Percentiles rank a stretch among this genome's conserved stretches.
Evolutionary conservation across 1,140 invertebrate genomes (phyloP).

Genomic region (Pseudomyrmex cubaensis): DNA sequence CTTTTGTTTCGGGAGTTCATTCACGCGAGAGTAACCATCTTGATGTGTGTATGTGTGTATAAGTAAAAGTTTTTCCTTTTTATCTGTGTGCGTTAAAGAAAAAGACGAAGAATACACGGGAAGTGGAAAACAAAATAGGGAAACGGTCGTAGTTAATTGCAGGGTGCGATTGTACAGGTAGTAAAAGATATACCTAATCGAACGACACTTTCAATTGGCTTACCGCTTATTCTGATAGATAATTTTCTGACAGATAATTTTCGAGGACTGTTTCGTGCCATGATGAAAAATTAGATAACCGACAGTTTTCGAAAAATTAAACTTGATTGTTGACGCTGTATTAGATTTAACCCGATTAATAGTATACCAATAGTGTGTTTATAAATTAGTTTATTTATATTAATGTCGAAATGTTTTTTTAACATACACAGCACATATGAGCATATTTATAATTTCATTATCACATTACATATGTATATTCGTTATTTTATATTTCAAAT

Average conservation of each 20-base stretch:
- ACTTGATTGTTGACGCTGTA: neutral
- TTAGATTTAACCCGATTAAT: neutral
- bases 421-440: neutral
- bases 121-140: neutral
- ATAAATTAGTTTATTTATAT: neutral
- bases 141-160: conserved; percentile 45
- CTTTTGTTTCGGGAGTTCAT: conserved; percentile 61
- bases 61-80: conserved; percentile 42
- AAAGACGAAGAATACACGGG: neutral
- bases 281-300: conserved; percentile 29
- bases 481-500: conserved; percentile 34
- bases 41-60: neutral
- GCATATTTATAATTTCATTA: neutral
- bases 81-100: neutral
- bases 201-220: conserved; percentile 28
- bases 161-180: conserved; percentile 40
- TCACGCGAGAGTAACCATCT: conserved; percentile 49
- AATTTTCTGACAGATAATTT: neutral
- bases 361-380: neutral
- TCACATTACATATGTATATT: neutral
- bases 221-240: conserved; percentile 5
- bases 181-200: neutral
- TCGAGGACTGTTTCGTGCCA: neutral
- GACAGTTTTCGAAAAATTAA: conserved; percentile 20
- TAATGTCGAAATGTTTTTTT: neutral